Evolutionary conservation across 2,797 vertebrate genomes (phyloP), one percentile per base, ranked within the genome.

Genomic region (Sebastes alutus): DNA sequence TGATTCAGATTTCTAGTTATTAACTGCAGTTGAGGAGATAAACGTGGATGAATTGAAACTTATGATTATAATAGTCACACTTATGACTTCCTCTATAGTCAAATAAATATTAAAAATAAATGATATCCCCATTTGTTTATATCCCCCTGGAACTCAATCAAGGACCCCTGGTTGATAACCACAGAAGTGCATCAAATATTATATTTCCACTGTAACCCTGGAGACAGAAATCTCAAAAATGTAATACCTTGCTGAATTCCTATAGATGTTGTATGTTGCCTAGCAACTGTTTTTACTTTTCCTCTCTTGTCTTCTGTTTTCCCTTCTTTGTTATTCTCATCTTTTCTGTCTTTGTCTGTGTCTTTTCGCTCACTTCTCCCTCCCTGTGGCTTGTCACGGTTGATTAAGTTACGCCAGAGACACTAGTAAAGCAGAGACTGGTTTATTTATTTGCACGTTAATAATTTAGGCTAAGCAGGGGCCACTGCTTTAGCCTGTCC

Each of bases 211-310:
- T 87, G 94, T 95, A 94, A 94, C 94, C 95, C 90, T 93, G 94
- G 95, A 95, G 95, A 95, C 93, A 84, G 93, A 92, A 88, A 90
- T 92, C 89, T 93, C 72, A 89, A 94, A 95, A 95, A 94, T 83
- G 78, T 80, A 95, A 91, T 89, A 95, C 92, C 90, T 94, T 92
- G 84, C 92, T 90, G 90, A 94, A 94, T 94, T 94, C 91, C 84
- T 95, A 92, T 94, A 94, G 94, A 95, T 96, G 95, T 95, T 96
- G 89, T 95, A 94, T 94, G 95, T 96, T 96, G 95, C 96, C 91
- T 95, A 95, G 96, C 95, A 96, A 96, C 96, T 88, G 94, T 94
- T 95, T 94, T 92, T 88, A 88, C 78, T 92, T 85, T 70, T 82
- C 77, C 84, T 86, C 80, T 77, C 74, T 52, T 32, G 49, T 89